A percentile compares a stretch with the other conserved stretches of the same genome.
Evolutionary conservation across 2,113 vertebrate species (phyloP).

Genomic region (Sinosuthora webbiana): DNA sequence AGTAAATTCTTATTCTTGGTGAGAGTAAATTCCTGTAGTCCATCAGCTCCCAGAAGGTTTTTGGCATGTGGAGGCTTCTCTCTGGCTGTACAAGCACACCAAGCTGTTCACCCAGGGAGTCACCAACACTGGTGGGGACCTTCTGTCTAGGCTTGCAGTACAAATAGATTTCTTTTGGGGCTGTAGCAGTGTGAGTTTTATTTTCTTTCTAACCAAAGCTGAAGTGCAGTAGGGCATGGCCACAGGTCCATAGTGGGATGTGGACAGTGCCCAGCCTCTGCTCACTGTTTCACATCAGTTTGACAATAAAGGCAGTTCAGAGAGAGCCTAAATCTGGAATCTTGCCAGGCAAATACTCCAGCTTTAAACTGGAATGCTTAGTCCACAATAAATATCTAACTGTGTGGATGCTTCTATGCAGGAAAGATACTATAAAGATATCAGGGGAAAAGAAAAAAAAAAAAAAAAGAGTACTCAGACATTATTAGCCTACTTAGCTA

Average conservation of each 20-base stretch:
- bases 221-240: not conserved
- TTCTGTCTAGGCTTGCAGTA: not conserved
- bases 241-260: rapidly evolving
- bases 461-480: not conserved
- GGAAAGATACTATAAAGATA: not conserved
- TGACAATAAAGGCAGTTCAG: not conserved
- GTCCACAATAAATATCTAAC: not conserved
- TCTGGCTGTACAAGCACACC: not conserved
- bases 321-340: not conserved
- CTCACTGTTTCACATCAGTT: not conserved
- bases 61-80: not conserved
- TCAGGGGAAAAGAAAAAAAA: not conserved
- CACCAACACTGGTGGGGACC: rapidly evolving
- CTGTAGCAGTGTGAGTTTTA: not conserved
- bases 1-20: not conserved
- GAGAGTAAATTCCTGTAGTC: not conserved
- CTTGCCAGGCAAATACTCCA: not conserved
- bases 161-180: not conserved
- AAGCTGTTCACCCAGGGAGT: not conserved
- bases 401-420: not conserved
- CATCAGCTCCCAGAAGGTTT: not conserved
- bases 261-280: not conserved
- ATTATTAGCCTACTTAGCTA: not conserved
- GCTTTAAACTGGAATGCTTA: not conserved
- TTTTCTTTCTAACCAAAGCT: not conserved